Evolutionary conservation across 2,888 invertebrate genomes (phyloP).

Genomic region (Psylliodes chrysocephalus): DNA sequence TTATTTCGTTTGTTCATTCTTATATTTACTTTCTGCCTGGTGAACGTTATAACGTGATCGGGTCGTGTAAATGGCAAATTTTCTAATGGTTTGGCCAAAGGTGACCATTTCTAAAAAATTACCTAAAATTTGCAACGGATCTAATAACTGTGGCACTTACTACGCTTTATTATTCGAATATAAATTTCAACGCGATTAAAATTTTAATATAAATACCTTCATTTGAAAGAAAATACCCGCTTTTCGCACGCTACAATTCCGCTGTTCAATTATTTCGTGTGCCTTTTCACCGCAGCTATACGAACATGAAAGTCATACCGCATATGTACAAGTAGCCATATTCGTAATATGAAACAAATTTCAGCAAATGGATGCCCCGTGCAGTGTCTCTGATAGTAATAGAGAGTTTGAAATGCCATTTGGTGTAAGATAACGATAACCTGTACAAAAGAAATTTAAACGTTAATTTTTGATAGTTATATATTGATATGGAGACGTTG

Average conservation of each 20-base stretch:
- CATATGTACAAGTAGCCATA: conserved; percentile 41
- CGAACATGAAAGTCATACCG: conserved; percentile 11
- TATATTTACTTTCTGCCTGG: too few relatives aligned
- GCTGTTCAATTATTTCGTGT: conserved; percentile 24
- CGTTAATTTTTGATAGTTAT: too few relatives aligned
- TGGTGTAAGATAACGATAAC: not conserved
- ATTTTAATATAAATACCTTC: not conserved
- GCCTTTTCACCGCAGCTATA: conserved; percentile 15
- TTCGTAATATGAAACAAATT: conserved; percentile 55
- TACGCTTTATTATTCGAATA: too few relatives aligned
- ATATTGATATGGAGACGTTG: too few relatives aligned
- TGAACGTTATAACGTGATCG: too few relatives aligned
- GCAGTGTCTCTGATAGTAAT: conserved; percentile 47
- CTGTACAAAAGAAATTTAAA: too few relatives aligned
- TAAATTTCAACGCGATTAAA: not conserved
- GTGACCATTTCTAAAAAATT: too few relatives aligned
- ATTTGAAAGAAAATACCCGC: not conserved
- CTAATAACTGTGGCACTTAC: too few relatives aligned
- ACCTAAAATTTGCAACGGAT: too few relatives aligned
- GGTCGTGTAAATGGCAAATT: too few relatives aligned
- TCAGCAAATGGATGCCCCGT: conserved; percentile 49
- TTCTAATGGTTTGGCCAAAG: too few relatives aligned
- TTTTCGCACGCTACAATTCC: not conserved
- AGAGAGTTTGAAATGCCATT: not conserved
- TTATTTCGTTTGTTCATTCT: too few relatives aligned